These are phyloP conservation scores for Cassiopea xamachana DNA, from an alignment of 30 jellyfish, hydroid and myxozoan genomes.

Conservation along the genomic window DNA sequence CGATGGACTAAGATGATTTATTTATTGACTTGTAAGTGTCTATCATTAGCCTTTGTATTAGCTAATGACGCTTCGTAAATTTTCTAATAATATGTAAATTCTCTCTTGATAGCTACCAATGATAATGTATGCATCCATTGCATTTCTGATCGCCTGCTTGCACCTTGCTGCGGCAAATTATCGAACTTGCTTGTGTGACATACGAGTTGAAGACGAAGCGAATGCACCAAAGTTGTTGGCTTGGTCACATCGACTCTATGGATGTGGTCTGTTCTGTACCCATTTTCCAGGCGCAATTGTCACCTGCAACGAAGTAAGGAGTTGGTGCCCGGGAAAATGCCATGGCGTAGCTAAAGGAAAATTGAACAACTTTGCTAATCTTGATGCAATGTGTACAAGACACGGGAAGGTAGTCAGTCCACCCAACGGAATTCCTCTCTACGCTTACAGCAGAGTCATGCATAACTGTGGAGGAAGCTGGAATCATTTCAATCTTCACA, in stretches of 20 bases:
- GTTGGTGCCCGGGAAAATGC: conserved; percentile 45
- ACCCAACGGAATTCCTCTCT: conserved; percentile 24
- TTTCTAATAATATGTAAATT: no score
- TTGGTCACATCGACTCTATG: conserved; percentile 7
- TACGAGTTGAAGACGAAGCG: conserved; percentile 40
- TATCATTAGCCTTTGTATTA: no score
- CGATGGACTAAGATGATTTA: no score
- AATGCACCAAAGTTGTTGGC: conserved; percentile 19
- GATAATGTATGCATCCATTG: background rate
- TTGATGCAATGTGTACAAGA: conserved; percentile 23
- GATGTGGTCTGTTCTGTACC: conserved; percentile 32
- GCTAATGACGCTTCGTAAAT: no score
- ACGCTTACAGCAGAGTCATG: conserved; percentile 40
- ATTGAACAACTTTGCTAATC: background rate
- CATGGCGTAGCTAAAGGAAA: background rate
- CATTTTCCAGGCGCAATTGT: conserved; percentile 23
- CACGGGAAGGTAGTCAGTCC: conserved; percentile 27
- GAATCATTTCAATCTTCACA: conserved; percentile 24
- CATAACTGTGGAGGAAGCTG: conserved; percentile 35
- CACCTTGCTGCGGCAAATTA: conserved; percentile 23
- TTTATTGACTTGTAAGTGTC: no score
- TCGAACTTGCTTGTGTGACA: conserved; percentile 31
- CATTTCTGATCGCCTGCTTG: conserved; percentile 16
- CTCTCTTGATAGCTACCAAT: background rate
- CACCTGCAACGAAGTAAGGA: conserved; percentile 8